Percentiles rank a stretch among this genome's conserved stretches.
Conservation (phyloP, 1,140 invertebrate genomes). For the Drosophila ercepeae region DNA sequence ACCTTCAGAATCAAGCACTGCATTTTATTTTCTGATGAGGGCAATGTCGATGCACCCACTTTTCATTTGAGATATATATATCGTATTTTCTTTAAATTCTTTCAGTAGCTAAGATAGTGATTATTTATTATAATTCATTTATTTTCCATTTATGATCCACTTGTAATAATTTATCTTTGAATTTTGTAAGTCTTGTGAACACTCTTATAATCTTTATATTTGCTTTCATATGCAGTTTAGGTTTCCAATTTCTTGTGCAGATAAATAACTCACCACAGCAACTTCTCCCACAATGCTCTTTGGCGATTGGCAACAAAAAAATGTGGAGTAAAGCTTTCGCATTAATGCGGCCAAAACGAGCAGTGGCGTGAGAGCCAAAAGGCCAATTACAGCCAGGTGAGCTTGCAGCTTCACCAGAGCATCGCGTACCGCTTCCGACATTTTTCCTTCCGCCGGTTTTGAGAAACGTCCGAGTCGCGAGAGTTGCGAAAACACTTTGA, state of each 20-base stretch:
- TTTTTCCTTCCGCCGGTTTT: constrained; percentile 1
- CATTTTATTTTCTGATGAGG: too few species aligned
- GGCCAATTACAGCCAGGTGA: not conserved
- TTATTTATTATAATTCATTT: too few species aligned
- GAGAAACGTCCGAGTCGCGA: constrained; percentile 12
- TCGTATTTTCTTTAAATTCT: too few species aligned
- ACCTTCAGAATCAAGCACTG: not conserved
- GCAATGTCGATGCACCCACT: too few species aligned
- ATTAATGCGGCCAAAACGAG: constrained; percentile 29
- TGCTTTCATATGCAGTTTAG: not conserved
- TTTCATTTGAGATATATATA: too few species aligned
- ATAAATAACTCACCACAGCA: constrained; percentile 55
- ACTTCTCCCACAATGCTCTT: constrained; percentile 42
- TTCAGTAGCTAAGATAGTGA: too few species aligned
- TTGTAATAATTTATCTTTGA: too few species aligned
- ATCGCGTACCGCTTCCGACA: constrained; percentile 8
- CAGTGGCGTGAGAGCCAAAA: constrained; percentile 26
- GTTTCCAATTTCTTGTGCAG: not conserved
- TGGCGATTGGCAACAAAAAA: not conserved
- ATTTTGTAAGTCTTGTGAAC: too few species aligned
- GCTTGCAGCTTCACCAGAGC: constrained; percentile 23
- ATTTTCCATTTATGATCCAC: too few species aligned
- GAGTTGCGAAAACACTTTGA: constrained; percentile 32
- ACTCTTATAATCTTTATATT: too few species aligned
- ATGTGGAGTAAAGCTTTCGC: not conserved